Base-by-base conservation (phyloP, 1,140 invertebrate genomes). In the Drosophila mauritiana region DNA sequence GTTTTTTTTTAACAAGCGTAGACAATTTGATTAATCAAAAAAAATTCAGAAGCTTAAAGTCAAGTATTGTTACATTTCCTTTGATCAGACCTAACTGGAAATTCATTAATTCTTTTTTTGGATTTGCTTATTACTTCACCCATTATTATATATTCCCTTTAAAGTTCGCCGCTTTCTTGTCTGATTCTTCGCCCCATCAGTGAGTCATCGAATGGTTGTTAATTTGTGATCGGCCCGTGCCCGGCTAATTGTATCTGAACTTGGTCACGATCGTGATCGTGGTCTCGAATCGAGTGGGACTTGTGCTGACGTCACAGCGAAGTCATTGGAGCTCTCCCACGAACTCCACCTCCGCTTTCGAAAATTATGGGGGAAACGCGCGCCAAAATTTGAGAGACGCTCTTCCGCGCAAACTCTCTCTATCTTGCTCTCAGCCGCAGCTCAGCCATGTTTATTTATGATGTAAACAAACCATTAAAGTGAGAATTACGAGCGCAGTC, bases 381-480 rank as follows among this genome's bases (percentile, higher is more conserved):
- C 82, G 83, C 82, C 82, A 86, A 86, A 86, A 76, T 75, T 34
- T 34, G 17, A 45, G 42, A 76, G 62, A 22, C 20, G 51, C 67
- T 46, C 53, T 64, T 36, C 31, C 17, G 53, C 74, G 63, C 39
- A 76, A 46, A 68, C 43, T 40, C 73, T 63, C 61, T 61, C 52
- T 12, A 45, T 63, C 43, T 45, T 53, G 37, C 68, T 58, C 73
- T 70, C 53, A 11, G 51, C 82, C 70, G 49, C 53, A 46, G 63
- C 78, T 73, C 82, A 84, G 90, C 90, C 90, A 91, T 91, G 76
- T 91, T 91, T 91, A 91, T 91, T 91, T 91, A 91, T 90, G 90
- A 91, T 91, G 90, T 91, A 91, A 91, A 91, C 90, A 91, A 91
- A 91, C 89, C 85, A 90, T 91, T 91, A 91, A 84, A 59, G 85